Percentiles rank a stretch among this genome's conserved stretches.
These are phyloP conservation scores for Drosophila sproati DNA, from an alignment of 1,140 invertebrate species.

Conservation along the genomic window DNA sequence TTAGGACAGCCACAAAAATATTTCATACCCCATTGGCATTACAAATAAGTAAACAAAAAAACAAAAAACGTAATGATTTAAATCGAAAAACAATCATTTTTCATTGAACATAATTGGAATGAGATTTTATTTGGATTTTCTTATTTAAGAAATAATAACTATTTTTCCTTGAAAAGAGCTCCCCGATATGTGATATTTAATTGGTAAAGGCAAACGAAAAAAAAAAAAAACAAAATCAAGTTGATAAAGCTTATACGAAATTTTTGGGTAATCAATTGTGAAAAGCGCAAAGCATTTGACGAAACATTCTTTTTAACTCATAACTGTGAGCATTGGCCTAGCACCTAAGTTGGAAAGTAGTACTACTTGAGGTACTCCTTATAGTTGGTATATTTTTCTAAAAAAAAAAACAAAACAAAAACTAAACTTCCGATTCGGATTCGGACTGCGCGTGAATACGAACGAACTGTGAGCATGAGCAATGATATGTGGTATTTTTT, in stretches of 20 bases:
- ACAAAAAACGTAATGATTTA: constrained; percentile 31
- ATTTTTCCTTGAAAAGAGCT: constrained; percentile 79
- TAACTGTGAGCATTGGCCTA: constrained; percentile 79
- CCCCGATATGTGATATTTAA: constrained; percentile 84
- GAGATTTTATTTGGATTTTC: constrained; percentile 55
- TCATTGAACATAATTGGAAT: constrained; percentile 47
- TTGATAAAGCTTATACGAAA: background rate
- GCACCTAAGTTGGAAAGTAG: constrained; percentile 65
- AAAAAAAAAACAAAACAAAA: constrained; percentile 24
- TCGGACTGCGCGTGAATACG: constrained; percentile 13
- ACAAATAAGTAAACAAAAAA: constrained; percentile 31
- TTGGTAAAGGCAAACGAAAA: constrained; percentile 65
- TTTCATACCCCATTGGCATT: constrained; percentile 51
- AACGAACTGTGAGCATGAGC: constrained; percentile 71
- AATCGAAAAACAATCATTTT: constrained; percentile 62
- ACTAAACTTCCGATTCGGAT: constrained; percentile 33
- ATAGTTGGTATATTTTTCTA: constrained; percentile 54
- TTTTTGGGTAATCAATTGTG: constrained; percentile 32
- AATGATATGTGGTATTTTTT: constrained; percentile 77
- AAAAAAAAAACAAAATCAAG: constrained; percentile 31
- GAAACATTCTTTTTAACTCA: constrained; percentile 25
- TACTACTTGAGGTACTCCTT: constrained; percentile 2
- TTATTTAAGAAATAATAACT: constrained; percentile 46
- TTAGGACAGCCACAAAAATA: constrained; percentile 75
- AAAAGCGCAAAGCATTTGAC: constrained; percentile 49